Base-by-base conservation (phyloP, 2,888 invertebrate genomes). In the Coleophora flavipennella region DNA sequence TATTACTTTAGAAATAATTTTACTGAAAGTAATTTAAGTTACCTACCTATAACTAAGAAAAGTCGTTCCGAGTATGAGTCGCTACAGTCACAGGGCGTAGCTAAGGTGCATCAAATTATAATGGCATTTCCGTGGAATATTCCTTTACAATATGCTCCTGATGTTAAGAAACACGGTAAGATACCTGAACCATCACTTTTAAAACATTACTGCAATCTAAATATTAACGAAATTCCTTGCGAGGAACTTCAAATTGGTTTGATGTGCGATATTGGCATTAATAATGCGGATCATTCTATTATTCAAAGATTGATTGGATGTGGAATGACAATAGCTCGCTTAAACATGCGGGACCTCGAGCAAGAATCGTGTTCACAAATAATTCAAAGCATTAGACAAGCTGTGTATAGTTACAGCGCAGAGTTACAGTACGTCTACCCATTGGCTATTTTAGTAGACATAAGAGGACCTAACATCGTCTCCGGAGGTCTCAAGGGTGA, bases 111-210 rank as follows among this genome's bases (percentile, higher is more conserved):
- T n/a, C n/a, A n/a, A n/a, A n/a, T n/a, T n/a, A n/a, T 13, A 39
- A 80, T 83, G 80, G 55, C 81, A 11, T 53, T 83, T 27, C 83
- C 84, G 1, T 84, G 84, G 84, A 77, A 84, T 50, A 70, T 83
- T 45, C 74, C 81, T 9, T 51, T 83, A 33, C 75, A 79, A 59
- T 60, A 68, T 6, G 53, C 66, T 13, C 62, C 68, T 1, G 45
- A 43, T 13, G 49, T 61, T 9, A 71, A 59, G 51, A 48, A 46
- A 7, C 67, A 58, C 42, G 35, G 42, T 3, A 31, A 20, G 1
- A 45, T 54, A 9, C 50, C 67, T 9, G 59, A 73, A 49, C 51
- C 67, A 12, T 69, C 68, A 1, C 46, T 73, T 31, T 45, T 74
- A 10, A 74, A 80, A 55, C 81, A 83, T 59, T 73, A 70, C 42